Evolutionary conservation across 2,888 invertebrate species (phyloP), one percentile per base, ranked within the genome.

Genomic region (Copidosoma aretas): DNA sequence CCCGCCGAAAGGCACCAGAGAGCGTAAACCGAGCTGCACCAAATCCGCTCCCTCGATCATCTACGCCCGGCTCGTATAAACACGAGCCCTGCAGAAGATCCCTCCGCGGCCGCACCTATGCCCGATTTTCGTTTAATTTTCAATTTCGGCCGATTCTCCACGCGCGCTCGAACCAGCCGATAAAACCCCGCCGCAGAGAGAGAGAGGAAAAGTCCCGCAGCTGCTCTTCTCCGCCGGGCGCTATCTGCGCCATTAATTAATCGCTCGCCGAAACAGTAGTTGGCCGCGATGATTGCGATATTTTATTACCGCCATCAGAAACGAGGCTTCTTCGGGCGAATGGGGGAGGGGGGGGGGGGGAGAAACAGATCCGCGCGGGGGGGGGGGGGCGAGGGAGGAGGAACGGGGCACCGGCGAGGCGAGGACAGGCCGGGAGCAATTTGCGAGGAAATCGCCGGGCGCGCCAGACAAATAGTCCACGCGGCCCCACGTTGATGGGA

Each of bases 261-360:
- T 82, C 81, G 81, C 79, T 80, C 78, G 80, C 81, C 80, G 80
- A 81, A 81, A 81, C 80, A 81, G 81, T 81, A 81, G 81, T 81
- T 81, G 32, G 79, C 78, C 76, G 78, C 78, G 81, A 81, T 81
- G 81, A 81, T 81, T 80, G 77, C 78, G 79, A 80, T 80, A 80
- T 80, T 80, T 80, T 77, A 79, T 80, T 80, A 79, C 76, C 74
- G 71, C 73, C 67, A 72, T 64, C 70, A 64, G 60, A 68, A 54
- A 51, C 60, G 64, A 58, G 56, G 67, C n/a, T n/a, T n/a, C n/a
- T n/a, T n/a, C 62, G 58, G 52, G 41, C 1, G 49, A 46, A 21
- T 15, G 15, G n/a, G 19, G 14, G 19, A 59, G 53, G 39, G 57
- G 41, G 25, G 51, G 71, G 52, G 68, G 60, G 69, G 22, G 22